These are phyloP conservation scores for Wasmannia auropunctata DNA, from an alignment of 1,140 invertebrate species.

Conservation along the genomic window DNA sequence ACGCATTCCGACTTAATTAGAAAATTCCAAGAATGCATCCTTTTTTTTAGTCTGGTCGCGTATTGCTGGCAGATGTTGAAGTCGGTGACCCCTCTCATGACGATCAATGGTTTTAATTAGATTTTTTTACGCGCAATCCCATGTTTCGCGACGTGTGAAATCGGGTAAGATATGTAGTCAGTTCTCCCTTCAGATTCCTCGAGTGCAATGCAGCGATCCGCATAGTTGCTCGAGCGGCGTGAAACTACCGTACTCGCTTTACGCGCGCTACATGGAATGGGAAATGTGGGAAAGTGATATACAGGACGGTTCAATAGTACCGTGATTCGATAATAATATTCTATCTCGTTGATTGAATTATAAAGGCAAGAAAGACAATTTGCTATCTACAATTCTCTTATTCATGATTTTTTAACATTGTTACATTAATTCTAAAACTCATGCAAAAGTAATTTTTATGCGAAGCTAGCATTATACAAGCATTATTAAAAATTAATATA, in stretches of 20 bases:
- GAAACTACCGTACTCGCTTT: constrained; percentile 64
- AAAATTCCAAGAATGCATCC: constrained; percentile 33
- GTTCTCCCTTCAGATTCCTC: constrained; percentile 70
- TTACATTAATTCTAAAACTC: not conserved
- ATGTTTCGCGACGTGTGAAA: constrained; percentile 65
- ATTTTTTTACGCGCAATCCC: constrained; percentile 68
- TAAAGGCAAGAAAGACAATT: not conserved
- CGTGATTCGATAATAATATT: constrained; percentile 12
- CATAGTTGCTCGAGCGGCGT: constrained; percentile 66
- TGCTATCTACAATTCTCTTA: not conserved
- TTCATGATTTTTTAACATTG: not conserved
- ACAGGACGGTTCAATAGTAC: constrained; percentile 12
- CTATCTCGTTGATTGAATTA: not conserved
- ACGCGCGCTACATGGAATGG: constrained; percentile 30
- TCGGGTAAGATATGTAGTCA: constrained; percentile 64
- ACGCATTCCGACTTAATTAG: constrained; percentile 42
- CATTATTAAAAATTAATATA: not conserved
- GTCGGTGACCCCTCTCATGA: constrained; percentile 21
- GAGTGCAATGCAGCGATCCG: constrained; percentile 64
- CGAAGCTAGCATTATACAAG: not conserved
- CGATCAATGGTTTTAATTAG: constrained; percentile 67
- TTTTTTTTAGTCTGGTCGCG: constrained; percentile 13
- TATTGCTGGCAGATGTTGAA: constrained; percentile 25
- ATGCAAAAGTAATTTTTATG: not conserved
- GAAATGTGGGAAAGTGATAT: constrained; percentile 52